Evolutionary conservation across 2,888 invertebrate species (phyloP).

Genomic region (Spodoptera exigua): DNA sequence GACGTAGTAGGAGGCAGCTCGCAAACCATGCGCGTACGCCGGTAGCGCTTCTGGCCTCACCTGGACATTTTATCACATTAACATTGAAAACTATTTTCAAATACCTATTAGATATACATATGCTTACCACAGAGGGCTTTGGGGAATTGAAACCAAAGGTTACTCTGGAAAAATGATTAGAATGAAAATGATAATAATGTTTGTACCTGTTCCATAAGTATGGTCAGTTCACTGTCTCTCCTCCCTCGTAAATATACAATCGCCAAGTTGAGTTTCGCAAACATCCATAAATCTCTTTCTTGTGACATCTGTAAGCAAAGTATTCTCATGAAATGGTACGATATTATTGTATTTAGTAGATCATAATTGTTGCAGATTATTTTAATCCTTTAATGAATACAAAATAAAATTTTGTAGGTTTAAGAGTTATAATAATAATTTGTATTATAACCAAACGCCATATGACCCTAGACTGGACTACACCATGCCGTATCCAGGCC

Average conservation of each 20-base stretch:
- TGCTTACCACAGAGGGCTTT: not conserved
- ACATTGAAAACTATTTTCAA: not conserved
- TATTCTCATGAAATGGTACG: no score
- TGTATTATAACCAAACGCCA: no score
- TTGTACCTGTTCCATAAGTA: conserved; percentile 95
- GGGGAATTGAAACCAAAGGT: not conserved
- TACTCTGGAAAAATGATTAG: not conserved
- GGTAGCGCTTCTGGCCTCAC: conserved; percentile 97
- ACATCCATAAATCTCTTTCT: conserved; percentile 97
- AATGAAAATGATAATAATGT: no score
- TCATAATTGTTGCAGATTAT: no score
- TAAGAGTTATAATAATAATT: no score
- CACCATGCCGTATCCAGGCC: no score
- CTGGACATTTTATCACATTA: conserved; percentile 70
- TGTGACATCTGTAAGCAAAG: conserved; percentile 92
- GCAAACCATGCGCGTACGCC: conserved; percentile 96
- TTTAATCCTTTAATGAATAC: not conserved
- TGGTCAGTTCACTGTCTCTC: conserved; percentile 95
- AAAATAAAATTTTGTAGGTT: no score
- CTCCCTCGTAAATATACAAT: conserved; percentile 98
- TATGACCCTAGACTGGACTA: no score
- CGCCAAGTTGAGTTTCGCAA: conserved; percentile 98
- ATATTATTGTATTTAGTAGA: no score
- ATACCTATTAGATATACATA: not conserved
- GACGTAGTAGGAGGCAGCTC: conserved; percentile 99